A percentile compares a stretch with the other conserved stretches of the same genome.
phyloP scores from a whole-genome alignment of 2,113 vertebrate genomes.

The Lophura nycthemera region DNA sequence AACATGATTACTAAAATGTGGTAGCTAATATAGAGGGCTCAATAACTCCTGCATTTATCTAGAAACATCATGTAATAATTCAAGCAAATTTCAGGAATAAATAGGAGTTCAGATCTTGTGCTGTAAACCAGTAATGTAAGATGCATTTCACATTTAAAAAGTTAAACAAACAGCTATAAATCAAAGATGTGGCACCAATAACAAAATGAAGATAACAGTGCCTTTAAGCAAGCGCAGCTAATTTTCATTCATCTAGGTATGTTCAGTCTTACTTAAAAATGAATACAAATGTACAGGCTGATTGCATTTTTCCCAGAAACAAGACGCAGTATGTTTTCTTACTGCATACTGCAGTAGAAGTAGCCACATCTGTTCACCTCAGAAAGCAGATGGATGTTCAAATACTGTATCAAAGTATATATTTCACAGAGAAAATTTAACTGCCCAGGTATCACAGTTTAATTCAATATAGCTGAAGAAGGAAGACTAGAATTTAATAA shows the following conservation, averaged over 20 bases:
- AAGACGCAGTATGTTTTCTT: background rate
- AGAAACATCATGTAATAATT: background rate
- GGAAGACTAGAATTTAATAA: background rate
- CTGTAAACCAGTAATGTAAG: background rate
- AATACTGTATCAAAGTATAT: slow-evolving; percentile 21
- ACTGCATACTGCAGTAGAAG: slow-evolving; percentile 3
- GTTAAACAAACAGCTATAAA: background rate
- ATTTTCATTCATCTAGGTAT: background rate
- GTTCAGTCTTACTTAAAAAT: background rate
- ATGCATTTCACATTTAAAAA: background rate
- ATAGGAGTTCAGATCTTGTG: background rate
- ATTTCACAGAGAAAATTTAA: slow-evolving; percentile 63
- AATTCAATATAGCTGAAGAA: slow-evolving; percentile 59
- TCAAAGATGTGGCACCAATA: background rate
- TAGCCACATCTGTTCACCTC: slow-evolving; percentile 51
- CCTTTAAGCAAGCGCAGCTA: background rate
- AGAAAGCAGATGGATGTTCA: slow-evolving; percentile 55
- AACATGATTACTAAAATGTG: background rate
- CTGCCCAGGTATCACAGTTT: slow-evolving; percentile 33
- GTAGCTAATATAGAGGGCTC: background rate
- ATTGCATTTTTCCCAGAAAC: background rate
- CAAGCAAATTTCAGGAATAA: background rate
- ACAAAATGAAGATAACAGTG: background rate
- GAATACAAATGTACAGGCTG: background rate
- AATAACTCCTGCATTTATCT: background rate